Evolutionary conservation across 64 coral and sea anemone genomes (phyloP), one percentile per base, ranked within the genome.

Genomic region (Stichodactyla mertensii): DNA sequence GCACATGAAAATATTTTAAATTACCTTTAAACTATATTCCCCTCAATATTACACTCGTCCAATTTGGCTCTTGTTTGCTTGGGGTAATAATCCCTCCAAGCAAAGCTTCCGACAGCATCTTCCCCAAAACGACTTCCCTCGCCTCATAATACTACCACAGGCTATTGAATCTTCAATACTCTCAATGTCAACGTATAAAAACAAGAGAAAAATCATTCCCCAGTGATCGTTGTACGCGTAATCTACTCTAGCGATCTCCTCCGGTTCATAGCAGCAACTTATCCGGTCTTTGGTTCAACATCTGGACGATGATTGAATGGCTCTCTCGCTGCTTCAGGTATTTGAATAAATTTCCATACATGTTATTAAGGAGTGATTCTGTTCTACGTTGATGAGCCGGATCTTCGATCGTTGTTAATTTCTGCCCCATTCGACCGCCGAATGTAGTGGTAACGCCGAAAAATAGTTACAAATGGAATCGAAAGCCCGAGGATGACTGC

Each of bases 341-440:
- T 71, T 71, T 81, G 78, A 81, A 81, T 81, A 81, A 54, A 81
- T 81, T 81, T 53, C 51, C 78, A 81, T 81, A 16, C 0, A 51
- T 79, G 31, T 81, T 52, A 81, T 81, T 54, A 9, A 54, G 14
- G 26, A 52, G 7, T 1, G 13, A 11, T 71, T 71, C 18, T 16
- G 13, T 54, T 54, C 78, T 74, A 12, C 24, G 8, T 28, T 74
- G 27, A 74, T 74, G 69, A 31, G 69, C 69, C 69, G 64, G 64
- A 69, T 69, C 64, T 69, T 9, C 7, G 5, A 23, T 22, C 69
- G 69, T 74, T 74, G n/a, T 28, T 36, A 31, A 74, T 74, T 66
- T 74, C 69, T 74, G 0, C 12, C 16, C n/a, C n/a, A 69, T 69
- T 69, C 19, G 64, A 6, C 64, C 56, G 14, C 14, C 56, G 14